Evolutionary conservation across 1,140 invertebrate species (phyloP).

Genomic region (Plutomurus gul): DNA sequence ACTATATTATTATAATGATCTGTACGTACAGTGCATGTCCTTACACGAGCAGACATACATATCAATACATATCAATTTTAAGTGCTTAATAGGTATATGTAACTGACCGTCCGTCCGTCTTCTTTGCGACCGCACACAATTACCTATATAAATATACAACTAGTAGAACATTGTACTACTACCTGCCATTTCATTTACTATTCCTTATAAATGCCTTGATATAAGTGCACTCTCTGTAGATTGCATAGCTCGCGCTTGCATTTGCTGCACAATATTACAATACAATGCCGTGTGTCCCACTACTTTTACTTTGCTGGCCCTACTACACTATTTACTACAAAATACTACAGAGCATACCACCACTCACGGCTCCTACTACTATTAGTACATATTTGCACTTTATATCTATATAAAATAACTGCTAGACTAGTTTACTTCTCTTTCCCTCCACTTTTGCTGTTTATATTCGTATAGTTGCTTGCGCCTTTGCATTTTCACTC

Average conservation of each 20-base stretch:
- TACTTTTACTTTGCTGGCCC: neutral
- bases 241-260: too few relatives aligned
- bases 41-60: neutral
- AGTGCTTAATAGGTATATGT: neutral
- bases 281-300: neutral
- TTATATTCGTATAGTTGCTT: too few relatives aligned
- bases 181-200: neutral
- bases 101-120: neutral
- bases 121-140: neutral
- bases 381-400: constrained; percentile 25
- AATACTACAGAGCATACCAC: too few relatives aligned
- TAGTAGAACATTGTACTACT: too few relatives aligned
- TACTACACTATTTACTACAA: constrained; percentile 22
- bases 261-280: too few relatives aligned
- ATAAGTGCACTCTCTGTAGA: neutral
- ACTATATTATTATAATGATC: neutral
- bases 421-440: constrained; percentile 13
- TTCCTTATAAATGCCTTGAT: neutral
- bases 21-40: neutral
- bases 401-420: neutral
- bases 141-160: constrained; percentile 1
- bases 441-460: neutral
- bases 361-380: too few relatives aligned
- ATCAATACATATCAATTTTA: neutral
- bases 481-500: too few relatives aligned